These are phyloP conservation scores for Picus viridis DNA, from an alignment of 2,797 vertebrate species.

Conservation along the genomic window DNA sequence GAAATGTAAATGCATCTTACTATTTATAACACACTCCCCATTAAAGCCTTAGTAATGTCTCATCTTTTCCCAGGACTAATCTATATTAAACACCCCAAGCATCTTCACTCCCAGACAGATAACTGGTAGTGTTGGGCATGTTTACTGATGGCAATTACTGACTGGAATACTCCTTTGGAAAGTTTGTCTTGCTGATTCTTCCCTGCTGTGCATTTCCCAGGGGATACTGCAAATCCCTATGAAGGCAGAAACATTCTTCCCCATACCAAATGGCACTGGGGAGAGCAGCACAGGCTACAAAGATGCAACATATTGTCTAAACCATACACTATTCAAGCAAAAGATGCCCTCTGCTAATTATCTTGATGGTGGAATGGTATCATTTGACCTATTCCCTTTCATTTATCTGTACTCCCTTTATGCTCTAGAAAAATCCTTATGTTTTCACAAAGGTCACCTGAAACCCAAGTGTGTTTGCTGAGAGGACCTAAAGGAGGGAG, in stretches of 20 bases:
- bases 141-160: background rate
- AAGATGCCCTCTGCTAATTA: background rate
- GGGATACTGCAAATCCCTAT: background rate
- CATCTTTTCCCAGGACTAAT: background rate
- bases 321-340: background rate
- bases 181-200: background rate
- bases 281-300: background rate
- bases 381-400: background rate
- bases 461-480: background rate
- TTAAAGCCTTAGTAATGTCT: background rate
- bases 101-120: background rate
- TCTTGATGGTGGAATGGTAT: background rate
- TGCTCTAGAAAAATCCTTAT: background rate
- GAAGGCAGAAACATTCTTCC: background rate
- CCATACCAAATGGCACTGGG: background rate
- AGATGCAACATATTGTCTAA: background rate
- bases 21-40: background rate
- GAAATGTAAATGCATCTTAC: constrained; percentile 8
- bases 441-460: background rate
- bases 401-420: background rate
- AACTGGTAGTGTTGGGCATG: background rate
- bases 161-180: background rate
- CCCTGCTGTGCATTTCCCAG: background rate
- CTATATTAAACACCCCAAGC: background rate
- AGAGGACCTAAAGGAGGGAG: background rate